Percentiles rank a stretch among this genome's conserved stretches.
Conservation (phyloP, 30 jellyfish, hydroid and myxozoan genomes). For the Aurelia aurita complex sp. Pacific region DNA sequence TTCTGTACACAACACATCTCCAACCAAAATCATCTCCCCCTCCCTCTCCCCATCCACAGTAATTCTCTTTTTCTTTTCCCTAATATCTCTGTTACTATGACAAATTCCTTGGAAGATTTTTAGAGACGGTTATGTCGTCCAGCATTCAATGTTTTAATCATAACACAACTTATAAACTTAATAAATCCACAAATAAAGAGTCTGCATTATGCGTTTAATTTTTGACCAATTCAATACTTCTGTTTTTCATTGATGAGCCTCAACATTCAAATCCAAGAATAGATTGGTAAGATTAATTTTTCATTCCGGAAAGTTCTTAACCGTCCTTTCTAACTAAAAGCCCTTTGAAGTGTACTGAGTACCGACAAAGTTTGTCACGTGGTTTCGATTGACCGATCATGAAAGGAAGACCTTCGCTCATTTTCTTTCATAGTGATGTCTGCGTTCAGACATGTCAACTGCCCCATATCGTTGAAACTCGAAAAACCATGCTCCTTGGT, state of each 20-base stretch:
- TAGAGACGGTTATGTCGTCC: background rate
- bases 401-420: background rate
- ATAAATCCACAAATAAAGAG: conserved; percentile 42
- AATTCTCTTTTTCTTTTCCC: no score
- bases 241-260: conserved; percentile 51
- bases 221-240: conserved; percentile 27
- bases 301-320: conserved; percentile 56
- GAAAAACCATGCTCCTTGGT: no score
- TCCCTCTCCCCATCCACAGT: no score
- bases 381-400: conserved; percentile 27
- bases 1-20: no score
- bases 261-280: conserved; percentile 47
- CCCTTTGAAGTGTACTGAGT: conserved; percentile 39
- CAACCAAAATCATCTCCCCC: no score
- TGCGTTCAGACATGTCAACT: no score
- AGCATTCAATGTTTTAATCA: conserved; percentile 26
- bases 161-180: conserved; percentile 31
- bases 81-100: background rate
- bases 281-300: conserved; percentile 36
- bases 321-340: conserved; percentile 38
- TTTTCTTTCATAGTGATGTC: no score
- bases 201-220: conserved; percentile 19
- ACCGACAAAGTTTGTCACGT: conserved; percentile 39
- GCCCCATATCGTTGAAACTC: no score
- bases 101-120: background rate